Evolutionary conservation across 2,797 vertebrate species (phyloP).

Genomic region (Girardinus metallicus): DNA sequence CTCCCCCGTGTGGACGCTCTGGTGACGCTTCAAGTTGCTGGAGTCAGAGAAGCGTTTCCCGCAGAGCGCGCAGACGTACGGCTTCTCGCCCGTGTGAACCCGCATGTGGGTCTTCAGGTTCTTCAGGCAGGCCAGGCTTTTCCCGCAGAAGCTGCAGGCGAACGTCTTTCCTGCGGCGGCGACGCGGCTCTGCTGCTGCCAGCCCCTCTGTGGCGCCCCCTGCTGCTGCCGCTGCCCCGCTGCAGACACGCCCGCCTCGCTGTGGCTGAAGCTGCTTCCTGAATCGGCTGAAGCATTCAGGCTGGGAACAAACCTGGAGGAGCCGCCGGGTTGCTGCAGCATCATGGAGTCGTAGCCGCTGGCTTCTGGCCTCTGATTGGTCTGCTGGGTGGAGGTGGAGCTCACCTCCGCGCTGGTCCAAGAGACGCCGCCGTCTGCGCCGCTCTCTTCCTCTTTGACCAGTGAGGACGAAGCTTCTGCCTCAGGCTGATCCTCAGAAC

Average conservation of each 20-base stretch:
- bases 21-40: constrained; percentile 82
- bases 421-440: background rate
- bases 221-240: constrained; percentile 39
- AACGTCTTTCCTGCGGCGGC: constrained; percentile 53
- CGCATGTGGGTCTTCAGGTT: constrained; percentile 82
- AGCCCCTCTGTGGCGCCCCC: constrained; percentile 42
- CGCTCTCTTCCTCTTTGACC: constrained; percentile 41
- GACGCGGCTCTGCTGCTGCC: constrained; percentile 33
- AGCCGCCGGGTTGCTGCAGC: constrained; percentile 51
- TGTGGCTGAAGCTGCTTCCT: constrained; percentile 6
- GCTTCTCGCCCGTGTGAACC: constrained; percentile 82
- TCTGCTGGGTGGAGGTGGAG: constrained; percentile 31
- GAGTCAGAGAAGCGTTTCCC: constrained; percentile 82
- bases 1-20: constrained; percentile 83
- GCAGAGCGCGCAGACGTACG: constrained; percentile 78
- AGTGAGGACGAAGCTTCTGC: constrained; percentile 29
- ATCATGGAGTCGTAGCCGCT: constrained; percentile 39
- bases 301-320: constrained; percentile 17
- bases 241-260: constrained; percentile 14
- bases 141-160: constrained; percentile 77
- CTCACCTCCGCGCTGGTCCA: constrained; percentile 52
- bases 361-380: constrained; percentile 37
- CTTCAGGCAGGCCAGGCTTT: constrained; percentile 78
- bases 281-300: constrained; percentile 4
- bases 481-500: background rate